A percentile compares a stretch with the other conserved stretches of the same genome.
phyloP scores from a whole-genome alignment of 2,797 vertebrate genomes.

The Pseudochirops cupreus region DNA sequence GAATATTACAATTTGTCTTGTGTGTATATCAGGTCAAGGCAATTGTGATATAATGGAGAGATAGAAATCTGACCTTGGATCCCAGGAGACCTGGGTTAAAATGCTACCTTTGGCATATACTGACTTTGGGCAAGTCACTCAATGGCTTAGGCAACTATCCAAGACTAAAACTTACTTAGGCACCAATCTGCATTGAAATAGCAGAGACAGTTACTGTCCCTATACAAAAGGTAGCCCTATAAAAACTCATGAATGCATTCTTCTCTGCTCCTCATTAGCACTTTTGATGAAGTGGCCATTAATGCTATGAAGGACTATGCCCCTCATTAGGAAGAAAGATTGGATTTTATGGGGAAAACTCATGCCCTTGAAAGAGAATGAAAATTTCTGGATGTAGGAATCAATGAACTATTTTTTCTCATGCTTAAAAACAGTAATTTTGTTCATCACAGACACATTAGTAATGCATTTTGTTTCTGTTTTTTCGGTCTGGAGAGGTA shows the following conservation, averaged over 20 bases:
- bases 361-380: conserved; percentile 50
- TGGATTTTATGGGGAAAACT: conserved; percentile 61
- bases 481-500: neutral
- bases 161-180: neutral
- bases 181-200: neutral
- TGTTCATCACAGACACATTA: conserved; percentile 46
- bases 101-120: neutral
- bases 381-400: conserved; percentile 33
- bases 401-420: conserved; percentile 61
- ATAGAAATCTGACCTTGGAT: neutral
- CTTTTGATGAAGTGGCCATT: conserved; percentile 55
- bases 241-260: conserved; percentile 58
- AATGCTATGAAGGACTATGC: conserved; percentile 37
- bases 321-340: conserved; percentile 42
- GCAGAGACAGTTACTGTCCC: neutral
- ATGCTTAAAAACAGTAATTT: conserved; percentile 51
- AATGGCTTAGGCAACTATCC: neutral
- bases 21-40: neutral
- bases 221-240: conserved; percentile 45
- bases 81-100: neutral
- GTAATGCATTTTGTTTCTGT: neutral
- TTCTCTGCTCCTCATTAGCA: conserved; percentile 66
- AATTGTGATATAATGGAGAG: neutral
- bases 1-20: conserved; percentile 40
- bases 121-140: no score